Conservation (phyloP, 2,113 vertebrate species). For the Albula goreensis region DNA sequence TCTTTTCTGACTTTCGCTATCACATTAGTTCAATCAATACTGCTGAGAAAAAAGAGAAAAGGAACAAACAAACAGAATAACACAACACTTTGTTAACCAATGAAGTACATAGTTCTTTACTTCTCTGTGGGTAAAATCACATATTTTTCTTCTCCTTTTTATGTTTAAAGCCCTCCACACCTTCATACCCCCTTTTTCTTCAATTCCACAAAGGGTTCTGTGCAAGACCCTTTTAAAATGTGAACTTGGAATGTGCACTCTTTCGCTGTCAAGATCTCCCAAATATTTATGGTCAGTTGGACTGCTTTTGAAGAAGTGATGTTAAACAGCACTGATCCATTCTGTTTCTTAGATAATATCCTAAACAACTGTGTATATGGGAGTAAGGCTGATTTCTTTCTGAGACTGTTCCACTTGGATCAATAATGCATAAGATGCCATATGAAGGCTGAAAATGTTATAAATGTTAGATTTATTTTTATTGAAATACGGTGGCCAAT, state of each 20-base stretch:
- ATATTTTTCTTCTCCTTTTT: constrained; percentile 19
- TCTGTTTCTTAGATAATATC: too few species aligned
- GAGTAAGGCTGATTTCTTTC: neutral
- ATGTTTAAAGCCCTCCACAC: neutral
- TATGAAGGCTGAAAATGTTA: too few species aligned
- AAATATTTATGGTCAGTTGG: constrained; percentile 7
- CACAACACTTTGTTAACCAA: constrained; percentile 25
- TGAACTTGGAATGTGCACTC: neutral
- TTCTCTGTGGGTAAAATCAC: constrained; percentile 16
- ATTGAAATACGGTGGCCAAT: neutral
- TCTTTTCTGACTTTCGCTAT: constrained; percentile 52
- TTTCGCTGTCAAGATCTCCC: neutral
- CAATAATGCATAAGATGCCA: too few species aligned
- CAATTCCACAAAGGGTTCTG: constrained; percentile 9
- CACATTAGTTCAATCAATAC: constrained; percentile 40
- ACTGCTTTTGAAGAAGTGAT: neutral
- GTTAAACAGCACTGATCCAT: neutral
- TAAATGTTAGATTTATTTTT: neutral
- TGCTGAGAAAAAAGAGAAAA: constrained; percentile 27
- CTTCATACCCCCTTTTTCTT: neutral
- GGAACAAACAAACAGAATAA: constrained; percentile 18
- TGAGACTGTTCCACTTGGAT: too few species aligned
- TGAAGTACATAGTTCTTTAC: constrained; percentile 15
- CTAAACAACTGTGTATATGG: too few species aligned
- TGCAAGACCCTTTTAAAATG: neutral